Evolutionary conservation across 2,797 vertebrate genomes (phyloP).

Genomic region (Cossypha polioptera): DNA sequence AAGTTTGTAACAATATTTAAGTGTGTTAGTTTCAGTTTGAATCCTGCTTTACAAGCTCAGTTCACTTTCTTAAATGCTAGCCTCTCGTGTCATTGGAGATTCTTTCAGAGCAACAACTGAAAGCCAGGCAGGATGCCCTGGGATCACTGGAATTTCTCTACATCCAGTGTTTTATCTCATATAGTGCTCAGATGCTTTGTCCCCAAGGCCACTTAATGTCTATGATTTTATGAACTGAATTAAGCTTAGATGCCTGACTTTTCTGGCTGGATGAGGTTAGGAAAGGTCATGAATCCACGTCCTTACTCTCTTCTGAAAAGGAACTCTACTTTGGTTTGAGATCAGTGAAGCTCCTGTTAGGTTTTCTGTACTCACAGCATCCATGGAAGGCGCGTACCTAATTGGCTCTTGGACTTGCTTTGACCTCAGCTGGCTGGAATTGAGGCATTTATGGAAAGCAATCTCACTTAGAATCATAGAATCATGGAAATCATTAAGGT

Average conservation of each 20-base stretch:
- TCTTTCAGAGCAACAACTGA: background rate
- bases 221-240: background rate
- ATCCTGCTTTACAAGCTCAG: background rate
- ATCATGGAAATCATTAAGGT: background rate
- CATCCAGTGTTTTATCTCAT: background rate
- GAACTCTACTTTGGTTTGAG: background rate
- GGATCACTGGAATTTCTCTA: background rate
- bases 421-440: background rate
- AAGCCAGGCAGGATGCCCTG: background rate
- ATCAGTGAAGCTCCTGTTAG: background rate
- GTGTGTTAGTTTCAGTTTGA: background rate
- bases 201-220: background rate
- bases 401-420: background rate
- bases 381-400: background rate
- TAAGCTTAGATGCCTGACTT: background rate
- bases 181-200: background rate
- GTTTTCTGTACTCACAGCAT: background rate
- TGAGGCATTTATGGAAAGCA: background rate
- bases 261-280: background rate
- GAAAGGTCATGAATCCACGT: background rate
- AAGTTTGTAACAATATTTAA: background rate
- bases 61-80: background rate
- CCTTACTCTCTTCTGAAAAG: background rate
- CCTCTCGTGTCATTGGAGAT: background rate
- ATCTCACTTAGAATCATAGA: background rate